Evolutionary conservation across 2,888 invertebrate genomes (phyloP).

Genomic region (Monoplex corrugatus): DNA sequence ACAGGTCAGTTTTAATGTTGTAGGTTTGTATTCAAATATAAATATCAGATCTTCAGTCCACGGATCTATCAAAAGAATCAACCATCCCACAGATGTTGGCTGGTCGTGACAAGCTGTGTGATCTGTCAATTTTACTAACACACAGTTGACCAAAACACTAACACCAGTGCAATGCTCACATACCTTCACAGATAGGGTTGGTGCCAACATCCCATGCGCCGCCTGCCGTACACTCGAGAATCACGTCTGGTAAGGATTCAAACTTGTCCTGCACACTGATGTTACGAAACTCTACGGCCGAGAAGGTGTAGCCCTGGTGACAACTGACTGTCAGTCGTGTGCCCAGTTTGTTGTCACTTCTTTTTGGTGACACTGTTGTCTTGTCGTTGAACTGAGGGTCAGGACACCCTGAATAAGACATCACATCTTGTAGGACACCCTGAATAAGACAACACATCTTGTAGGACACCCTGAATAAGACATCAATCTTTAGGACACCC

Average conservation of each 20-base stretch:
- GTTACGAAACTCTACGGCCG: conserved; percentile 62
- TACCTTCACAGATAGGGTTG: conserved; percentile 64
- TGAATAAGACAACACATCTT: too few relatives aligned
- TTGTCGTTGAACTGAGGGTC: conserved; percentile 62
- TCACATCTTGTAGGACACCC: too few relatives aligned
- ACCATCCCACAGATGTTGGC: too few relatives aligned
- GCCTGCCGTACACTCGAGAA: conserved; percentile 62
- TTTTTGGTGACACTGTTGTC: conserved; percentile 49
- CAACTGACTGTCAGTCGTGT: conserved; percentile 64
- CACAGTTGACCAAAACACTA: background rate
- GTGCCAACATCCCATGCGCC: conserved; percentile 65
- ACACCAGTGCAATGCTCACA: conserved; percentile 44
- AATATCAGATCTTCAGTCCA: too few relatives aligned
- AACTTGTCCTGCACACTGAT: conserved; percentile 26
- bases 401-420: conserved; percentile 65
- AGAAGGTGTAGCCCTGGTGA: conserved; percentile 64
- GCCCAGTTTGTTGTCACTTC: conserved; percentile 56
- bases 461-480: too few relatives aligned
- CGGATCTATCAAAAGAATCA: too few relatives aligned
- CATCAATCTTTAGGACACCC: too few relatives aligned
- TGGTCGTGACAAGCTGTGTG: too few relatives aligned
- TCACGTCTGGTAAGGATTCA: conserved; percentile 25
- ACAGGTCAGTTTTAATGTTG: too few relatives aligned
- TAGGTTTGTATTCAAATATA: too few relatives aligned
- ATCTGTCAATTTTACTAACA: too few relatives aligned